phyloP scores from a whole-genome alignment of 2,888 invertebrate species.

The Drosophila anomelani region DNA sequence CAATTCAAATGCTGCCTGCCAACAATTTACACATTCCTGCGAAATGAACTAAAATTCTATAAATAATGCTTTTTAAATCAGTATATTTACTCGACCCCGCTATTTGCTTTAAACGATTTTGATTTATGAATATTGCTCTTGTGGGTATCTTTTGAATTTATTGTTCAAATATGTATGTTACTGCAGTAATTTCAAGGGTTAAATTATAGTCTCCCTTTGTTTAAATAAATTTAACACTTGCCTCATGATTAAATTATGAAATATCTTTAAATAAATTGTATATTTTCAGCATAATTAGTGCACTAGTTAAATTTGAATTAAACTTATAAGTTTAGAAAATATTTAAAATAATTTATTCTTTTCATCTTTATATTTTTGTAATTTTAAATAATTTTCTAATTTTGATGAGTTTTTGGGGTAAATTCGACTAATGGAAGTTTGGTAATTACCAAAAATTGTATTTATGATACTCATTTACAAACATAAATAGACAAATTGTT shows the following conservation, averaged over 20 bases:
- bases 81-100: background rate
- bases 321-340: background rate
- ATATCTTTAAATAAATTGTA: too few relatives aligned
- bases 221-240: background rate
- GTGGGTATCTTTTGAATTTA: conserved; percentile 3
- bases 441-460: background rate
- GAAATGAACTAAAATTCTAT: background rate
- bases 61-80: conserved; percentile 5
- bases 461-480: background rate
- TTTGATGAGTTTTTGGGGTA: background rate
- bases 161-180: background rate
- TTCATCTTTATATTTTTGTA: too few relatives aligned
- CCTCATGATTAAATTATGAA: background rate
- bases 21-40: background rate
- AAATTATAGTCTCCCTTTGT: background rate
- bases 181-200: background rate
- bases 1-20: background rate
- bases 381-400: background rate
- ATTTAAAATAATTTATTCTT: background rate
- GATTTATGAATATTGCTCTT: conserved; percentile 23
- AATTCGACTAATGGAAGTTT: background rate
- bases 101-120: conserved; percentile 13
- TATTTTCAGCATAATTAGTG: background rate
- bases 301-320: too few relatives aligned
- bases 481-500: background rate